Evolutionary conservation across 2,888 invertebrate genomes (phyloP).

Genomic region (Pyrgus malvae): DNA sequence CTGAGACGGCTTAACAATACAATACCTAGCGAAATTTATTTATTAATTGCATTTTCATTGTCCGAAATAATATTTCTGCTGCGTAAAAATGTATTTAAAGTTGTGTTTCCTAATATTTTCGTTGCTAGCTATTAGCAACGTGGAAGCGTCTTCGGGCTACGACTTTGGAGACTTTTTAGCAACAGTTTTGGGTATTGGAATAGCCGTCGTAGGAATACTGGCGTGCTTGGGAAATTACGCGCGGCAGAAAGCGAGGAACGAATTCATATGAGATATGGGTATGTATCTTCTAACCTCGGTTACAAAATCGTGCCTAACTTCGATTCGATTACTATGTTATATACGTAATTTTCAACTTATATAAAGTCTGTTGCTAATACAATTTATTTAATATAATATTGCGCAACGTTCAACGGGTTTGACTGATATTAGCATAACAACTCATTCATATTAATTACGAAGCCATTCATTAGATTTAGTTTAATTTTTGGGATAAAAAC

Average conservation of each 20-base stretch:
- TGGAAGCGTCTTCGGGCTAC: constrained; percentile 79
- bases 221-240: constrained; percentile 87
- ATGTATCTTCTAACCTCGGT: constrained; percentile 36
- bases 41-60: background rate
- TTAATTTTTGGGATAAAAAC: too few relatives aligned
- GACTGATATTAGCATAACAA: background rate
- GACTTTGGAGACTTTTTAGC: constrained; percentile 87
- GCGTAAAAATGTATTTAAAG: constrained; percentile 59
- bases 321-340: background rate
- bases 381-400: too few relatives aligned
- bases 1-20: too few relatives aligned
- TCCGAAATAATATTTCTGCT: background rate
- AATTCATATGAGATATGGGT: constrained; percentile 57
- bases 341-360: too few relatives aligned
- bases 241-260: constrained; percentile 80
- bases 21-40: background rate
- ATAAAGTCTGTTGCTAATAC: too few relatives aligned
- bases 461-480: too few relatives aligned
- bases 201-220: constrained; percentile 82
- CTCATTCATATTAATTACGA: constrained; percentile 10
- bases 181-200: constrained; percentile 82
- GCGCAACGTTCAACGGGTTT: background rate
- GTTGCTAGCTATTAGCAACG: constrained; percentile 60
- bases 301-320: too few relatives aligned
- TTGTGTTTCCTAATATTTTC: constrained; percentile 59